Evolutionary conservation across 2,888 invertebrate genomes (phyloP).

Genomic region (Erannis defoliaria): DNA sequence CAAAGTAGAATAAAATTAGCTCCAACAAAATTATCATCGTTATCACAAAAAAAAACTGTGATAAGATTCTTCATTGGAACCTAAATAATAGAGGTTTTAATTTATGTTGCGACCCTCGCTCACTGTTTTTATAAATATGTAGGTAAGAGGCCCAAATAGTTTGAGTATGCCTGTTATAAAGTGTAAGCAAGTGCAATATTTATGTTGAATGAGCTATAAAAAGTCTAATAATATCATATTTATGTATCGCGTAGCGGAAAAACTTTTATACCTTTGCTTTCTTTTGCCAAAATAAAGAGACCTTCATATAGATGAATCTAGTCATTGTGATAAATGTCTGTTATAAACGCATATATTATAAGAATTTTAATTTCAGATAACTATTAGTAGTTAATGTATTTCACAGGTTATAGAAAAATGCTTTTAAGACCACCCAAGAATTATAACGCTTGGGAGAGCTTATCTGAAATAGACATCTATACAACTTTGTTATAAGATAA

Average conservation of each 20-base stretch:
- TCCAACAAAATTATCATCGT: no score
- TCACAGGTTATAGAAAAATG: not conserved
- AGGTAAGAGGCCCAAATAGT: no score
- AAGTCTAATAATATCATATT: conserved; percentile 51
- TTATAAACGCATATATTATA: not conserved
- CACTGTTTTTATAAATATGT: no score
- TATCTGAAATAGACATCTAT: not conserved
- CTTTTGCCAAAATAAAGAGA: conserved; percentile 7
- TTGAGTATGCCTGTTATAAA: conserved; percentile 31
- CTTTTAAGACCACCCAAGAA: not conserved
- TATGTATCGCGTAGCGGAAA: conserved; percentile 34
- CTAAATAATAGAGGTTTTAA: no score
- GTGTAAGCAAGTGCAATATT: conserved; percentile 53
- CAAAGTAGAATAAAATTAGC: no score
- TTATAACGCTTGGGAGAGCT: not conserved
- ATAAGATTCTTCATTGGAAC: no score
- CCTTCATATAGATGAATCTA: conserved; percentile 27
- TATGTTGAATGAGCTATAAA: conserved; percentile 58
- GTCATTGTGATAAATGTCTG: conserved; percentile 47
- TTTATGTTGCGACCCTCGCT: no score
- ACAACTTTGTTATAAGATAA: not conserved
- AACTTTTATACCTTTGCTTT: conserved; percentile 34
- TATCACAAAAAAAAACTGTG: no score
- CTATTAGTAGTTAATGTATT: not conserved
- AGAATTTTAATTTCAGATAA: not conserved